These are phyloP conservation scores for Chinchilla lanigera DNA, from an alignment of 2,113 vertebrate species.

Conservation along the genomic window DNA sequence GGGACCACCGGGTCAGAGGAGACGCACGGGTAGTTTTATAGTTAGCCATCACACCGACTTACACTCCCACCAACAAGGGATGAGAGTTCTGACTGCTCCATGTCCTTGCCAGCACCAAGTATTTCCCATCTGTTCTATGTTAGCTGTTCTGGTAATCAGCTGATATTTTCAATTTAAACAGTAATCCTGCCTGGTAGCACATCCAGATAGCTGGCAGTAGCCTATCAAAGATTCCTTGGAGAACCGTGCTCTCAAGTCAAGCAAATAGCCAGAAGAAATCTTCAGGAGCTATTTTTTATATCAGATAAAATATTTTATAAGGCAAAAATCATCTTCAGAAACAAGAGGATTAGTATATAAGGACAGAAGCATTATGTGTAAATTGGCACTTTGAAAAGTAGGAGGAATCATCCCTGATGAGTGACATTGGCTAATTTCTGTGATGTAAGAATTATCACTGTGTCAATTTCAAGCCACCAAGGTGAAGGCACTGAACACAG, in stretches of 20 bases:
- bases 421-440: neutral
- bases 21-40: neutral
- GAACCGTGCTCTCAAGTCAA: neutral
- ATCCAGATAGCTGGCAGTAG: neutral
- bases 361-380: neutral
- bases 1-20: neutral
- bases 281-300: neutral
- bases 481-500: neutral
- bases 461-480: neutral
- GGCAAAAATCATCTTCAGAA: neutral
- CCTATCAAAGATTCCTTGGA: neutral
- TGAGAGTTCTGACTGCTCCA: neutral
- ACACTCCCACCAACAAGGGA: too few relatives aligned
- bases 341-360: neutral
- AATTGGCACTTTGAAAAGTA: neutral
- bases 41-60: neutral
- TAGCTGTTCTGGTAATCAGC: neutral
- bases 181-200: neutral
- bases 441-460: neutral
- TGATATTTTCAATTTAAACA: neutral
- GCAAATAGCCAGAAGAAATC: conserved; percentile 3
- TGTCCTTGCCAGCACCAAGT: neutral
- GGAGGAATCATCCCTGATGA: neutral
- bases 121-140: neutral
- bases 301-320: neutral